These are phyloP conservation scores for Manacus vitellinus DNA, from an alignment of 2,113 vertebrate species.

Conservation along the genomic window DNA sequence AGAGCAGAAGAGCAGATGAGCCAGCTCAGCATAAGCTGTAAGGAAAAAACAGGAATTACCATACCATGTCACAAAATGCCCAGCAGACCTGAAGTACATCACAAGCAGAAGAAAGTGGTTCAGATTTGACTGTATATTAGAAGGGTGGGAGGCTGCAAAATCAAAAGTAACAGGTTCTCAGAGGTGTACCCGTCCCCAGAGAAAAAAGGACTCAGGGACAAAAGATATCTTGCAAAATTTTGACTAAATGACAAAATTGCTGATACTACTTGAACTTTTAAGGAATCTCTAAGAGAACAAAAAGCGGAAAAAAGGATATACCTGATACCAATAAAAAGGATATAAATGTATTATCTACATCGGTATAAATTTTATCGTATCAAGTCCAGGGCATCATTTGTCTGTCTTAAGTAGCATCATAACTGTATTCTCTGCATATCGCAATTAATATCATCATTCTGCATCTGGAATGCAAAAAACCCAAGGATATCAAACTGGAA, in stretches of 20 bases:
- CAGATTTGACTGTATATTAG: not conserved
- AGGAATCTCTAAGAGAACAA: not conserved
- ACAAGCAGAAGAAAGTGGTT: not conserved
- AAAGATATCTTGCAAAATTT: not conserved
- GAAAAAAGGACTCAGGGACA: not conserved
- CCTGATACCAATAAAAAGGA: not conserved
- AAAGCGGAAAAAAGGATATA: not conserved
- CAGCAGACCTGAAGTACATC: not conserved
- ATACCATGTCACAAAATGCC: not conserved
- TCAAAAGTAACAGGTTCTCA: not conserved
- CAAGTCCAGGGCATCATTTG: not conserved
- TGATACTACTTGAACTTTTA: not conserved
- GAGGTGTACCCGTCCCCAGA: not conserved
- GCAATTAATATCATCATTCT: not conserved
- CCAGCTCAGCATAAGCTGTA: not conserved
- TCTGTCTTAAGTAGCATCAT: not conserved
- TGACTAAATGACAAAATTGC: not conserved
- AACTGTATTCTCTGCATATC: not conserved
- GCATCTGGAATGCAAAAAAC: slow-evolving; percentile 20
- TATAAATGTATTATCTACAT: not conserved
- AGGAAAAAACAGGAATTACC: not conserved
- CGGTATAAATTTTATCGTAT: not conserved
- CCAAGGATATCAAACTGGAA: not conserved
- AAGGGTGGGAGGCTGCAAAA: not conserved
- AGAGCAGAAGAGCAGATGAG: not conserved